These are phyloP conservation scores for Pteria penguin DNA, from an alignment of 2,888 invertebrate genomes.

Conservation along the genomic window DNA sequence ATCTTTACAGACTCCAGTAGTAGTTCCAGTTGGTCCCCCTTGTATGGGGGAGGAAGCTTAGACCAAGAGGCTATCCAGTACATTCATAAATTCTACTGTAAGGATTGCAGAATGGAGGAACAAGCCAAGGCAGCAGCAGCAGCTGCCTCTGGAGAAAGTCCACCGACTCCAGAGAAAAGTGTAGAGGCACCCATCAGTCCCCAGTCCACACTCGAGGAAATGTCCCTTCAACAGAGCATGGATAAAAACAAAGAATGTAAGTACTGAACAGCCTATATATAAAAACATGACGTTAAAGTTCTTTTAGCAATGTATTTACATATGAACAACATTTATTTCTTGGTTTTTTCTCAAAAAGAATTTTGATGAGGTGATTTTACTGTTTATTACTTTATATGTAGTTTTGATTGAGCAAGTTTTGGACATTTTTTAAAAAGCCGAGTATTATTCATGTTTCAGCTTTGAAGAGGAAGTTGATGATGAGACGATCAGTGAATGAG, in stretches of 20 bases:
- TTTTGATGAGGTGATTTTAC: not conserved
- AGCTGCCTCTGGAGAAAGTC: conserved; percentile 34
- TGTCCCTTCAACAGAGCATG: conserved; percentile 94
- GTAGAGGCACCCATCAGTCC: conserved; percentile 77
- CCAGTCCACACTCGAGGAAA: conserved; percentile 96
- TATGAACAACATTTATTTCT: too few species aligned
- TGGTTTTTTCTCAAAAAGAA: too few species aligned
- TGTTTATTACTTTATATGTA: too few species aligned
- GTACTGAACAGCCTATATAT: conserved; percentile 82
- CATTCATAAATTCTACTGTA: conserved; percentile 76
- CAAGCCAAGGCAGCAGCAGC: conserved; percentile 56
- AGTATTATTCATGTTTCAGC: conserved; percentile 89
- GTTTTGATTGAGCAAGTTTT: too few species aligned
- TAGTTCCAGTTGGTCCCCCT: conserved; percentile 70
- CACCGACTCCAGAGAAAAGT: conserved; percentile 30
- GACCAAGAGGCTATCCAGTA: conserved; percentile 74
- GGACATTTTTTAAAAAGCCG: too few species aligned
- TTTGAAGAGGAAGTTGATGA: conserved; percentile 97
- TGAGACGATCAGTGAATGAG: conserved; percentile 95
- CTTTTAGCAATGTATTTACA: too few species aligned
- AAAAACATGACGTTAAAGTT: too few species aligned
- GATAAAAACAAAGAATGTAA: conserved; percentile 99
- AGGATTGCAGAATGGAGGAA: conserved; percentile 75
- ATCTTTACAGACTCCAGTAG: conserved; percentile 64
- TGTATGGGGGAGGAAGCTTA: conserved; percentile 68